These are phyloP conservation scores for Atlantisia rogersi DNA, from an alignment of 2,113 vertebrate species.

Conservation along the genomic window DNA sequence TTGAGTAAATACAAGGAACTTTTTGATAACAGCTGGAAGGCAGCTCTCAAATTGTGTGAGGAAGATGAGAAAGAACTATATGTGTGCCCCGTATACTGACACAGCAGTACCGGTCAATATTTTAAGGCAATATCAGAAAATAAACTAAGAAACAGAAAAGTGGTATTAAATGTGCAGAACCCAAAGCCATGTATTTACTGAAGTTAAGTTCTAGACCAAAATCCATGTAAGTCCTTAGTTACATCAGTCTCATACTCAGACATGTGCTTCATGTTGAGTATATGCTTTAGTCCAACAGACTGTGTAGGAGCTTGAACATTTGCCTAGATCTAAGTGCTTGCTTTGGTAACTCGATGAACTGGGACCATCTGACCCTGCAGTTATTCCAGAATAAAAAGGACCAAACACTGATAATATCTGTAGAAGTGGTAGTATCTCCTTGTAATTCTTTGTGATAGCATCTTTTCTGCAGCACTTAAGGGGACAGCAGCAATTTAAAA, in stretches of 20 bases:
- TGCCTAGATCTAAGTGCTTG: neutral
- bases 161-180: neutral
- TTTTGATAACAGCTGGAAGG: neutral
- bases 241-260: neutral
- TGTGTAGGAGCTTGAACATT: neutral
- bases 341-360: neutral
- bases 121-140: neutral
- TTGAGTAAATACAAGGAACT: neutral
- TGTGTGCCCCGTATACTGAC: neutral
- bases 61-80: neutral
- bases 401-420: neutral
- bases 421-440: neutral
- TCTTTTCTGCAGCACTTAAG: neutral
- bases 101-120: neutral
- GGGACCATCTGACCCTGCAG: neutral
- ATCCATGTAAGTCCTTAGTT: neutral
- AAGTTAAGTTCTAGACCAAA: neutral
- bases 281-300: neutral
- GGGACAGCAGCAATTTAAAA: neutral
- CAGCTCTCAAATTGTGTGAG: neutral
- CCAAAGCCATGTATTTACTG: neutral
- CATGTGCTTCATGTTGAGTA: neutral
- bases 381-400: neutral
- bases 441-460: neutral
- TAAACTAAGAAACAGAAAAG: neutral